Base-by-base conservation (phyloP, 2,888 invertebrate species). In the Heliconius charithonia region DNA sequence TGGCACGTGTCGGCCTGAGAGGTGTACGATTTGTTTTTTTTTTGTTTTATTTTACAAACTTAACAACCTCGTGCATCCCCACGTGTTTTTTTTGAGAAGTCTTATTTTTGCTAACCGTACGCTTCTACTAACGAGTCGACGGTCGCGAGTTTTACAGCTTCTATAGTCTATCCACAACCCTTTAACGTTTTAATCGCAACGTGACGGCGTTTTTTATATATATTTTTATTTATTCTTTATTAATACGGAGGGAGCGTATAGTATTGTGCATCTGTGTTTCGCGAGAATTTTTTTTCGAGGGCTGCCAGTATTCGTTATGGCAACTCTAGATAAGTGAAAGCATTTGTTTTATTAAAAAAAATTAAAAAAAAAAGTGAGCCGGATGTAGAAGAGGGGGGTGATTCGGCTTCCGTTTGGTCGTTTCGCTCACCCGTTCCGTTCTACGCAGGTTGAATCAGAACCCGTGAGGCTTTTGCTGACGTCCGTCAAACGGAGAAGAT, bases 401-500 rank as follows among this genome's bases (percentile, higher is more conserved):
- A 91, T 93, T 92, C 91, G 91, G 88, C 92, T 87, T 77, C 75
- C 84, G 81, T 85, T 88, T 86, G 87, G 92, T 92, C 92, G 93
- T 88, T 83, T 92, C 93, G 93, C 93, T 94, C 88, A 94, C 92
- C 91, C 92, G 89, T 93, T 93, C 90, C 92, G 89, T 94, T 94
- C 88, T 93, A 92, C 91, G 92, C 95, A 95, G 95, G 95, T 95
- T 95, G 89, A 95, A 95, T 90, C 95, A 95, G 85, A 95, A 94
- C 85, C 95, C 94, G 81, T 95, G 92, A 94, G 89, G 82, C 82
- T 81, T n/a, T 75, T 70, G 76, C 82, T 71, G 81, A 71, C 77
- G 81, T 77, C 67, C 81, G 78, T 69, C 72, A 77, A 63, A 80
- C 75, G 77, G 80, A 78, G 83, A 83, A 81, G 84, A 84, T 81